Base-by-base conservation (phyloP, 2,797 vertebrate genomes). In the Lacerta bilineata region DNA sequence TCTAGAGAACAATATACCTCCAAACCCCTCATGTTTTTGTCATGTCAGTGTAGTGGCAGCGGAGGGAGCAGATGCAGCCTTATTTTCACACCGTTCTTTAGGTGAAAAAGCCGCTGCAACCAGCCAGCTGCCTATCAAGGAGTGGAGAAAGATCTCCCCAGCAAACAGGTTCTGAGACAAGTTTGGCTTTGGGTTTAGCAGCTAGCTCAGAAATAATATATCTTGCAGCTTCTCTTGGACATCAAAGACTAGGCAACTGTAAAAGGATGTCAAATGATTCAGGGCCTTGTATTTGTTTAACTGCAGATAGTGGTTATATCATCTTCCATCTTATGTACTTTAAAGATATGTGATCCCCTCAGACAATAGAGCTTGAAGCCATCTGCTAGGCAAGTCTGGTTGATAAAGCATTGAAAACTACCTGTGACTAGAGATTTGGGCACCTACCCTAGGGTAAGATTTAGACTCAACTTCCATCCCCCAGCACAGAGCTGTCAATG, bases 371-470 rank as follows among this genome's bases (percentile, higher is more conserved):
- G 17, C n/a, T 13, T 27, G 11, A 79, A 79, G 39, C 41, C 17
- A 25, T 8, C 27, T 80, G 11, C 59, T 18, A 46, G n/a, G 15
- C 39, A 64, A 89, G 46, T 27, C 6, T 68, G 27, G 33, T 23
- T 29, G 46, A 80, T 66, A 46, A 64, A 89, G 74, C 33, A 74
- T 84, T 39, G 29, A 66, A 39, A 43, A 8, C 4, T 3, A 82
- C 8, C 5, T 25, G 18, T 27, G 43, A 7, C 29, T 6, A n/a
- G 29, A 46, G 33, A 20, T 85, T 46, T 85, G 9, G 25, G 4
- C 1, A 0, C 4, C 29, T 8, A 25, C n/a, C 3, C 8, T 50
- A 0, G 0, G 20, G 55, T 80, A 46, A 68, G 46, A 91, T 85
- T 88, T 83, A 83, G 84, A 55, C 71, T 61, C 33, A 29, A 81